Evolutionary conservation across 2,888 invertebrate species (phyloP).

Genomic region (Drosophila pegasa): DNA sequence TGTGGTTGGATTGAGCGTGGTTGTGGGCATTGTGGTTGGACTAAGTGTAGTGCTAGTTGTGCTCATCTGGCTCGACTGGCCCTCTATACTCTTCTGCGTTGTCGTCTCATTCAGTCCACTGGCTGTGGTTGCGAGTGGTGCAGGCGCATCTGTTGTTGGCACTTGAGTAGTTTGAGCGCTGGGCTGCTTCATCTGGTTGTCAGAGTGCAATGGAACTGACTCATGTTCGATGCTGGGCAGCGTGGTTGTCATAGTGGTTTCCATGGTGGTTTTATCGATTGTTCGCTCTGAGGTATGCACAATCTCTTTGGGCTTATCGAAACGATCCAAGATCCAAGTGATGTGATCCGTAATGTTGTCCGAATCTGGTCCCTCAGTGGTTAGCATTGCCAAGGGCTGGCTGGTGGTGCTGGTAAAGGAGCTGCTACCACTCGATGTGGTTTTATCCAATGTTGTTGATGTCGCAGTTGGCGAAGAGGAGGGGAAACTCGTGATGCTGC

Average conservation of each 20-base stretch:
- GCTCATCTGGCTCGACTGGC: background rate
- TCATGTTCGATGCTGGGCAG: slow-evolving; percentile 11
- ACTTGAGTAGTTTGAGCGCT: background rate
- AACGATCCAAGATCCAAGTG: slow-evolving; percentile 68
- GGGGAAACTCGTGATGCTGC: background rate
- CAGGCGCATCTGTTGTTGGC: slow-evolving; percentile 12
- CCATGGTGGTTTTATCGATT: slow-evolving; percentile 2
- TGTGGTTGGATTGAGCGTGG: slow-evolving; percentile 1
- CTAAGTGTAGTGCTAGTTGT: background rate
- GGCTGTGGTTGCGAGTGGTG: slow-evolving; percentile 14
- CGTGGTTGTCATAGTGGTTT: background rate
- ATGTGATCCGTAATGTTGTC: slow-evolving; percentile 46
- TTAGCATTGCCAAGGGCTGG: background rate
- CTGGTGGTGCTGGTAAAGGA: background rate
- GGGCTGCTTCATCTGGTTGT: slow-evolving; percentile 6
- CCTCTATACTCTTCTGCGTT: slow-evolving; percentile 35
- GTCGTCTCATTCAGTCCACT: background rate
- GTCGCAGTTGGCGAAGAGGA: background rate
- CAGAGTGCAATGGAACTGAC: slow-evolving; percentile 12
- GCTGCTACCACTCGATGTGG: background rate
- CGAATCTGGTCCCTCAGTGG: slow-evolving; percentile 24
- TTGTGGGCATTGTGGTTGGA: background rate
- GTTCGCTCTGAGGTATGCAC: slow-evolving; percentile 49
- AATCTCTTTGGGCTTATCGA: slow-evolving; percentile 62
- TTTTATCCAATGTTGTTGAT: background rate